A percentile compares a stretch with the other conserved stretches of the same genome.
Conservation (phyloP, 2,888 invertebrate species). For the Amiota minor region DNA sequence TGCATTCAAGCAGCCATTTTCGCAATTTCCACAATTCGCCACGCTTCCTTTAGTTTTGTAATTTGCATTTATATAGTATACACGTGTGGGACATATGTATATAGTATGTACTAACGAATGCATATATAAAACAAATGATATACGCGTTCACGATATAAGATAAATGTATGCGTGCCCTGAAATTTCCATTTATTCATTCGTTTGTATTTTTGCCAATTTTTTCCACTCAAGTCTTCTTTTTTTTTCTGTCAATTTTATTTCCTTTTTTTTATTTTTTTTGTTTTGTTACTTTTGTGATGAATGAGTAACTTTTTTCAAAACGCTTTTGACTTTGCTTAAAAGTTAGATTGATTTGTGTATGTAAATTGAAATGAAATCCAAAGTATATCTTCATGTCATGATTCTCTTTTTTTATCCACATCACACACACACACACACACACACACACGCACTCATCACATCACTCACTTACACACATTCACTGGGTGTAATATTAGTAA, state of each 20-base stretch:
- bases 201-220: not conserved
- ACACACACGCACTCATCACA: too few species aligned
- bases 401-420: too few species aligned
- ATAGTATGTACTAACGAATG: not conserved
- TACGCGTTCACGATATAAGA: too few species aligned
- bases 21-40: constrained; percentile 19
- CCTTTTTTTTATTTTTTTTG: constrained; percentile 59
- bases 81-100: constrained; percentile 7
- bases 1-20: constrained; percentile 23
- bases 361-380: not conserved
- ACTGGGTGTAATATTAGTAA: too few species aligned
- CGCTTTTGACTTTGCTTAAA: constrained; percentile 15
- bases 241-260: constrained; percentile 24
- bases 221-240: constrained; percentile 2
- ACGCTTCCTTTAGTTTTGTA: constrained; percentile 13
- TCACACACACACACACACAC: too few species aligned
- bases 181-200: not conserved
- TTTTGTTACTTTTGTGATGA: constrained; percentile 65
- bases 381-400: too few species aligned
- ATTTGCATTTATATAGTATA: constrained; percentile 9
- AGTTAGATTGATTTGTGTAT: constrained; percentile 23
- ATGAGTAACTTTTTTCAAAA: constrained; percentile 58
- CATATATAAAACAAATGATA: not conserved
- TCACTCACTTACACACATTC: too few species aligned
- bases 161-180: too few species aligned